A percentile compares a stretch with the other conserved stretches of the same genome.
phyloP scores from a whole-genome alignment of 1,140 invertebrate species.

The Pogonus chalceus region DNA sequence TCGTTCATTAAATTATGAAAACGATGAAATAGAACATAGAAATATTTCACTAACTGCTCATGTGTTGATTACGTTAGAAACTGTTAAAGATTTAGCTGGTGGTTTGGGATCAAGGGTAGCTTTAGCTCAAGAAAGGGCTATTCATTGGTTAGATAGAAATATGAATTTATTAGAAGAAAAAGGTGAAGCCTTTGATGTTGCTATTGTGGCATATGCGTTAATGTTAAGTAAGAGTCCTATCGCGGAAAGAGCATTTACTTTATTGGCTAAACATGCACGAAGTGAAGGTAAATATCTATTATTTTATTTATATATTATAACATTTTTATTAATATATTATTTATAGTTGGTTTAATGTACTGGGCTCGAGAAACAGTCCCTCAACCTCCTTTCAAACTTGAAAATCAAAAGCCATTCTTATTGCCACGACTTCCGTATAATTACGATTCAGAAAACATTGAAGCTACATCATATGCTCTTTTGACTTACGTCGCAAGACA shows the following conservation, averaged over 20 bases:
- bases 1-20: slow-evolving; percentile 46
- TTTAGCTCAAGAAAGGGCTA: slow-evolving; percentile 55
- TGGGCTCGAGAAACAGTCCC: slow-evolving; percentile 74
- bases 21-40: slow-evolving; percentile 46
- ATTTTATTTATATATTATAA: slow-evolving; percentile 7
- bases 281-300: slow-evolving; percentile 44
- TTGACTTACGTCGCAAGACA: slow-evolving; percentile 77
- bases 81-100: slow-evolving; percentile 67
- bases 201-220: slow-evolving; percentile 80
- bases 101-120: slow-evolving; percentile 61
- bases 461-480: slow-evolving; percentile 87
- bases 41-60: slow-evolving; percentile 86
- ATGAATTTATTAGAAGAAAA: slow-evolving; percentile 58
- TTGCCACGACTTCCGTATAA: slow-evolving; percentile 77
- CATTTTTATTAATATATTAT: slow-evolving; percentile 6
- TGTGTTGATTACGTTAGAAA: slow-evolving; percentile 72
- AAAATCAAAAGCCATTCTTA: slow-evolving; percentile 84
- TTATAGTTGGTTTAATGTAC: slow-evolving; percentile 64
- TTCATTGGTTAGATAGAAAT: slow-evolving; percentile 76
- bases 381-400: slow-evolving; percentile 67
- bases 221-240: slow-evolving; percentile 65
- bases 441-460: slow-evolving; percentile 86
- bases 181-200: slow-evolving; percentile 72
- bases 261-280: slow-evolving; percentile 53
- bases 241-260: slow-evolving; percentile 71